Evolutionary conservation across 2,888 invertebrate species (phyloP).

Genomic region (Chrysolina haemoptera): DNA sequence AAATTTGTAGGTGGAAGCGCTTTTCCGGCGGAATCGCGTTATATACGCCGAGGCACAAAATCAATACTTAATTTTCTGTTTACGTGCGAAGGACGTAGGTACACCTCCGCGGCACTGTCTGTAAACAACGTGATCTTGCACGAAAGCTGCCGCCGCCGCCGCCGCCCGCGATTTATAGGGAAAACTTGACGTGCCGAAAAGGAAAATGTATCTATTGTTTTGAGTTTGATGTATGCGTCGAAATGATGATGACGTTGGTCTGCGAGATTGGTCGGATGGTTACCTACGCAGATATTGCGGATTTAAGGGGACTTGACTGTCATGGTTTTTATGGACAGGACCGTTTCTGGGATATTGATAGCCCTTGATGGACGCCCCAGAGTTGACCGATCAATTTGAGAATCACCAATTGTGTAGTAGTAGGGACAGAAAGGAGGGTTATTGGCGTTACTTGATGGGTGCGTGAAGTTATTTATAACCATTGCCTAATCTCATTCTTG

Average conservation of each 20-base stretch:
- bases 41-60: constrained; percentile 9
- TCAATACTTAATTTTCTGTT: constrained; percentile 18
- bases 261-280: neutral
- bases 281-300: neutral
- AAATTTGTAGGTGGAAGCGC: constrained; percentile 16
- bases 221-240: constrained; percentile 4
- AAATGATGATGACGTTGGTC: neutral
- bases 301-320: neutral
- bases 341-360: too few relatives aligned
- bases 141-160: neutral
- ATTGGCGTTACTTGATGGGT: too few relatives aligned
- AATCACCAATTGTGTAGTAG: too few relatives aligned
- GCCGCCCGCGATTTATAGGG: constrained; percentile 5
- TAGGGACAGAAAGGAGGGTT: too few relatives aligned
- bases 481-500: too few relatives aligned
- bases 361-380: too few relatives aligned
- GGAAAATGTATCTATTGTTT: constrained; percentile 17
- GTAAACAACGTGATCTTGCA: constrained; percentile 11
- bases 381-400: too few relatives aligned
- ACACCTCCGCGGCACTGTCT: neutral
- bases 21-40: constrained; percentile 4
- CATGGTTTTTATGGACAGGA: neutral
- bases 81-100: constrained; percentile 11
- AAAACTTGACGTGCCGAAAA: constrained; percentile 4
- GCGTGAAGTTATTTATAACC: too few relatives aligned